Evolutionary conservation across 2,113 vertebrate species (phyloP), one percentile per base, ranked within the genome.

Genomic region (Acanthochromis polyacanthus): DNA sequence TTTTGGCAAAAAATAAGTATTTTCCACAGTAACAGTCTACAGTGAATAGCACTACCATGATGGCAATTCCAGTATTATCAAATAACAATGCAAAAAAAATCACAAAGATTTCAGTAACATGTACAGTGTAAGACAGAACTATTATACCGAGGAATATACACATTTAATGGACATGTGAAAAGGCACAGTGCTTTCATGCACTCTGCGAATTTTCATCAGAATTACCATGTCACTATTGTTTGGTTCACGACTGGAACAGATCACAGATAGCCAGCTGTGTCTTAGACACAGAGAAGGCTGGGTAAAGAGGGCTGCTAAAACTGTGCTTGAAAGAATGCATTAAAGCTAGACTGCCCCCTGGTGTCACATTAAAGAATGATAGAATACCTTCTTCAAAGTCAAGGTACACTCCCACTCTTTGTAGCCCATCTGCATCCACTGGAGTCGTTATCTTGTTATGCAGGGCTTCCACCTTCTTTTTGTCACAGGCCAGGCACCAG

Each of bases 241-340:
- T 9, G n/a, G 10, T 46, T 82, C 69, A 85, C 10, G 40, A 28
- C 20, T 88, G 55, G 59, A 92, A 95, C 28, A 94, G 71, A 52
- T 93, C 82, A 56, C 91, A 89, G 80, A 95, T 55, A 22, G 77
- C 72, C 67, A 95, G 81, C 5, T 89, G 82, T 2, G 93, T 92
- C 89, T 94, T 95, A 19, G 92, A 95, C 55, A 93, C 93, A 25
- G 92, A 94, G n/a, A 95, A 82, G 0, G 95, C 95, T n/a, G 94
- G 95, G 73, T 91, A 94, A 11, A 96, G 85, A 8, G 92, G 90
- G 23, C 81, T 80, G 2, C 72, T 83, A 62, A 96, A 95, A 2
- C 17, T 55, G 15, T 94, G 92, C 75, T 90, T 75, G 65, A 83
- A 96, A 38, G 88, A 89, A 87, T 95, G 91, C 63, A 95, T 85